phyloP scores from a whole-genome alignment of 2,888 invertebrate species.

The Drosophila fulvimacula region DNA sequence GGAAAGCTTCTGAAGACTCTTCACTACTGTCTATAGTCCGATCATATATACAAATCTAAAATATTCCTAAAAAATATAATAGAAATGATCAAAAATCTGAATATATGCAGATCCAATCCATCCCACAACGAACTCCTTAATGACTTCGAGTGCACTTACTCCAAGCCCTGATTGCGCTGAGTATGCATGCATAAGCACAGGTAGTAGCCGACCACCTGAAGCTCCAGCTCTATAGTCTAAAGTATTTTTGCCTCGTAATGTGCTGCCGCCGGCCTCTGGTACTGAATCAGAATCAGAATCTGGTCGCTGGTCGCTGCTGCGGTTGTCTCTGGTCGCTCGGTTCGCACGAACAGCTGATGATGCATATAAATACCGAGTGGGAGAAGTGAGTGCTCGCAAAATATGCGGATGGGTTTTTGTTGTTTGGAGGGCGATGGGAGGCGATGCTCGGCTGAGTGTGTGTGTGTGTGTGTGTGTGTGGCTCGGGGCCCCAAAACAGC shows the following conservation, averaged over 20 bases:
- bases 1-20: too few relatives aligned
- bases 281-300: slow-evolving; percentile 19
- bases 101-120: not conserved
- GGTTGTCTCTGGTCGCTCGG: slow-evolving; percentile 31
- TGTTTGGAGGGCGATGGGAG: slow-evolving; percentile 52
- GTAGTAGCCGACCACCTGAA: slow-evolving; percentile 54
- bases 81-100: not conserved
- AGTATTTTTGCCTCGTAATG: slow-evolving; percentile 23
- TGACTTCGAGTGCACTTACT: not conserved
- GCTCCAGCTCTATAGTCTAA: slow-evolving; percentile 17
- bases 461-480: slow-evolving; percentile 1
- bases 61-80: too few relatives aligned
- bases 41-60: too few relatives aligned
- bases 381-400: slow-evolving; percentile 35
- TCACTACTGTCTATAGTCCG: too few relatives aligned
- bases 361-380: slow-evolving; percentile 44
- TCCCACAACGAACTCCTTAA: not conserved
- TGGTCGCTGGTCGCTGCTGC: slow-evolving; percentile 22
- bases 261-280: slow-evolving; percentile 23
- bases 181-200: slow-evolving; percentile 11
- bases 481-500: slow-evolving; percentile 39
- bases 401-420: slow-evolving; percentile 44
- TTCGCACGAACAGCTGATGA: slow-evolving; percentile 69
- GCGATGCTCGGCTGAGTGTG: slow-evolving; percentile 23
- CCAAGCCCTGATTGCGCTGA: not conserved